phyloP scores from a whole-genome alignment of 1,140 invertebrate genomes.

The Zaprionus kolodkinae region DNA sequence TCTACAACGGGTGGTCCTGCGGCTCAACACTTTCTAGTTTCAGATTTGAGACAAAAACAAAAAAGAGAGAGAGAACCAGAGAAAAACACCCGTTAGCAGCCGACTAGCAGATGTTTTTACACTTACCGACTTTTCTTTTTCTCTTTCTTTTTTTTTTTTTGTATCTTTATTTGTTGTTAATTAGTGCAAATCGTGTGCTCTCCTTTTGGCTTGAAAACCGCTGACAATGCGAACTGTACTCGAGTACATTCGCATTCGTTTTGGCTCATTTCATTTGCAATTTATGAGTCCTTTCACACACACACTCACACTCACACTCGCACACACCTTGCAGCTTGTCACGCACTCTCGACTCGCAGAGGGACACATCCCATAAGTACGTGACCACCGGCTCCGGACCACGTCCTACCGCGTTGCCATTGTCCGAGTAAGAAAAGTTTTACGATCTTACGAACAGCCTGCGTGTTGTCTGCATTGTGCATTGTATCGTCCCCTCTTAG shows the following conservation, averaged over 20 bases:
- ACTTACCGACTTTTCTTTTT: slow-evolving; percentile 21
- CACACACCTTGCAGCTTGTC: slow-evolving; percentile 66
- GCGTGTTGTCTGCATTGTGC: slow-evolving; percentile 38
- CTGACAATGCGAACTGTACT: slow-evolving; percentile 10
- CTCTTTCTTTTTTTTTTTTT: slow-evolving; percentile 38
- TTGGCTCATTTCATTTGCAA: slow-evolving; percentile 84
- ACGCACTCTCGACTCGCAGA: slow-evolving; percentile 45
- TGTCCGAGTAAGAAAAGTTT: slow-evolving; percentile 58
- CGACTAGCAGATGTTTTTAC: slow-evolving; percentile 61
- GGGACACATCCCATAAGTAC: slow-evolving; percentile 36
- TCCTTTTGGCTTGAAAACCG: slow-evolving; percentile 10
- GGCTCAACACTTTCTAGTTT: slow-evolving; percentile 70
- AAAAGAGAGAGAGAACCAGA: background rate
- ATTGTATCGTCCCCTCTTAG: slow-evolving; percentile 26
- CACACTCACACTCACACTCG: background rate
- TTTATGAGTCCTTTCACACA: slow-evolving; percentile 68
- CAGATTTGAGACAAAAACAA: slow-evolving; percentile 46
- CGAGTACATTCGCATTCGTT: slow-evolving; percentile 62
- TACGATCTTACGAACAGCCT: slow-evolving; percentile 76
- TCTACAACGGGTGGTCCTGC: slow-evolving; percentile 68
- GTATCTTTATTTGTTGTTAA: slow-evolving; percentile 77
- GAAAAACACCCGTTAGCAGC: slow-evolving; percentile 40
- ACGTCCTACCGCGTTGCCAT: slow-evolving; percentile 58
- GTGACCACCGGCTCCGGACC: slow-evolving; percentile 35
- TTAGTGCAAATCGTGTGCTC: slow-evolving; percentile 61